These are phyloP conservation scores for Xenus cinereus DNA, from an alignment of 2,113 vertebrate genomes.

Conservation along the genomic window DNA sequence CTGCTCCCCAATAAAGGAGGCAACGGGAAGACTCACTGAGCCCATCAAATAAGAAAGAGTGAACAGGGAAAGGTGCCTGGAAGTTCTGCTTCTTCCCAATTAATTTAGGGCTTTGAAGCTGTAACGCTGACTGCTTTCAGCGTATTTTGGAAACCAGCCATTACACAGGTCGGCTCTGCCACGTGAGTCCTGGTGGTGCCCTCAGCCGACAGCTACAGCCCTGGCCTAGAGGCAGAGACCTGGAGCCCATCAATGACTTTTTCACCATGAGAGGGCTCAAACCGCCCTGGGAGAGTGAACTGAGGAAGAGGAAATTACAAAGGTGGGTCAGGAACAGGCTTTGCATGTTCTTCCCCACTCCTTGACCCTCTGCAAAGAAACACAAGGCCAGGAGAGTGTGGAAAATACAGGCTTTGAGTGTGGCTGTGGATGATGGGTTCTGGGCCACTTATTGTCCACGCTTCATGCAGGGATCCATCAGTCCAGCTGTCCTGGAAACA, in stretches of 20 bases:
- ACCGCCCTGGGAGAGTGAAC: not conserved
- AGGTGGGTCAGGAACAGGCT: not conserved
- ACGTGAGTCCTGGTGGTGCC: not conserved
- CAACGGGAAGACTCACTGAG: not conserved
- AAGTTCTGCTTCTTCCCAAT: not conserved
- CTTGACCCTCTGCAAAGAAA: not conserved
- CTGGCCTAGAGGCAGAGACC: not conserved
- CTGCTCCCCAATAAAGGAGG: not conserved
- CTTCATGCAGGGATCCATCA: not conserved
- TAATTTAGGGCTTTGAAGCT: not conserved
- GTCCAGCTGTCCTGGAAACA: not conserved
- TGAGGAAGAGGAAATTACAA: not conserved
- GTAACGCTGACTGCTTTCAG: not conserved
- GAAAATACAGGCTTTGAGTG: not conserved
- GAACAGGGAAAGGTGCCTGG: not conserved
- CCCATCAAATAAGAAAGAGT: not conserved
- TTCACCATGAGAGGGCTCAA: not conserved
- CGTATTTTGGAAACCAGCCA: not conserved
- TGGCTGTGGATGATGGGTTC: not conserved
- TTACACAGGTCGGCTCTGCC: not conserved
- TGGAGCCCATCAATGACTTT: not conserved
- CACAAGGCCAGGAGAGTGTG: not conserved
- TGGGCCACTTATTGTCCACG: not conserved
- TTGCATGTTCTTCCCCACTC: not conserved
- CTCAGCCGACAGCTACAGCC: not conserved